Evolutionary conservation across 2,797 vertebrate genomes (phyloP).

Genomic region (Syndactyla subalaris): DNA sequence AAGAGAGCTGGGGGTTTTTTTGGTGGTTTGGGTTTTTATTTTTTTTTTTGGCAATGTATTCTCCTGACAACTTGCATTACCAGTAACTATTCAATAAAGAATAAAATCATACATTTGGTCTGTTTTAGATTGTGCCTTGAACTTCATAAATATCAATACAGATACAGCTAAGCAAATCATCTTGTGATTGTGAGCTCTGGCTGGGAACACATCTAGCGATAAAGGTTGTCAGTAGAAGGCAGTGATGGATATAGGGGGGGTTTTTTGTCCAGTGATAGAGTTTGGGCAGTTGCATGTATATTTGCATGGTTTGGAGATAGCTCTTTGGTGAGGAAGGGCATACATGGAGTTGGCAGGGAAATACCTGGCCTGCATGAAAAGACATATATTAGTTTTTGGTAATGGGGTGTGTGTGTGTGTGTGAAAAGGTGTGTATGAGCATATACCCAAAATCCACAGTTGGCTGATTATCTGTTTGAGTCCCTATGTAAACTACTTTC

Average conservation of each 20-base stretch:
- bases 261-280: not conserved
- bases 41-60: not conserved
- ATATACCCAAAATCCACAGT: not conserved
- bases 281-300: not conserved
- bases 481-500: not conserved
- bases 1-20: not conserved
- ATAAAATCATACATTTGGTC: slow-evolving; percentile 22
- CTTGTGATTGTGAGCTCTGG: not conserved
- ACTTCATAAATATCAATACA: not conserved
- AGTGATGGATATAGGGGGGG: not conserved
- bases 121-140: not conserved
- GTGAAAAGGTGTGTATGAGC: not conserved
- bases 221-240: not conserved
- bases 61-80: slow-evolving; percentile 5
- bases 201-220: not conserved
- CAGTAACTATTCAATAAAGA: slow-evolving; percentile 41
- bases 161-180: not conserved
- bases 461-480: not conserved
- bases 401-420: too few relatives aligned
- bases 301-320: not conserved
- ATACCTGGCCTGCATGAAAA: too few relatives aligned
- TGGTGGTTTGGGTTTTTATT: not conserved
- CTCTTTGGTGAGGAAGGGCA: not conserved
- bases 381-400: not conserved
- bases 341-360: not conserved